A percentile compares a stretch with the other conserved stretches of the same genome.
Evolutionary conservation across 2,113 vertebrate species (phyloP).

Genomic region (Agelaius tricolor): DNA sequence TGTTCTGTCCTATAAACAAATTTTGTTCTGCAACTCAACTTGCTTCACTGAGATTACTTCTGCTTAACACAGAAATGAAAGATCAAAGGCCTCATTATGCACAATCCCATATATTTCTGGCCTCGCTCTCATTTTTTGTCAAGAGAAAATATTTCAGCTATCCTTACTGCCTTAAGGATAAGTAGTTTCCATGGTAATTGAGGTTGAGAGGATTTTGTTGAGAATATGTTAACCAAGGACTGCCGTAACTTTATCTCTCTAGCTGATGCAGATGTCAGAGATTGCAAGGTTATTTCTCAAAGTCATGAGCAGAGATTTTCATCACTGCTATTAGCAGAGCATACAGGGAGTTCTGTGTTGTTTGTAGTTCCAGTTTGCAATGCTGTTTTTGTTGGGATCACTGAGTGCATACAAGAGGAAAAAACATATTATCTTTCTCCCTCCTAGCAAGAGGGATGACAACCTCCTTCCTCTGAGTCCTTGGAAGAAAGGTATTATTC

Average conservation of each 20-base stretch:
- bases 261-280: neutral
- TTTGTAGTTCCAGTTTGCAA: neutral
- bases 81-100: conserved; percentile 9
- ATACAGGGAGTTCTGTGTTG: neutral
- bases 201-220: neutral
- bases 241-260: neutral
- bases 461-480: neutral
- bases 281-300: neutral
- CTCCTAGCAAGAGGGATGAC: neutral
- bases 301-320: neutral
- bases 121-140: neutral
- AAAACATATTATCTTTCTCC: neutral
- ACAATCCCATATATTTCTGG: neutral
- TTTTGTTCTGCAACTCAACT: neutral
- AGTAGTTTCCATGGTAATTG: conserved; percentile 47
- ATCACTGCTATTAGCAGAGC: neutral
- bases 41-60: neutral
- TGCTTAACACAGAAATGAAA: neutral
- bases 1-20: neutral
- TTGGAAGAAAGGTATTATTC: neutral
- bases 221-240: neutral
- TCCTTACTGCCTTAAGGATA: neutral
- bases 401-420: neutral
- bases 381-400: neutral
- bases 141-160: conserved; percentile 9